Evolutionary conservation across 92 coral and sea anemone species (phyloP).

Genomic region (Zoanthus sansibaricus): DNA sequence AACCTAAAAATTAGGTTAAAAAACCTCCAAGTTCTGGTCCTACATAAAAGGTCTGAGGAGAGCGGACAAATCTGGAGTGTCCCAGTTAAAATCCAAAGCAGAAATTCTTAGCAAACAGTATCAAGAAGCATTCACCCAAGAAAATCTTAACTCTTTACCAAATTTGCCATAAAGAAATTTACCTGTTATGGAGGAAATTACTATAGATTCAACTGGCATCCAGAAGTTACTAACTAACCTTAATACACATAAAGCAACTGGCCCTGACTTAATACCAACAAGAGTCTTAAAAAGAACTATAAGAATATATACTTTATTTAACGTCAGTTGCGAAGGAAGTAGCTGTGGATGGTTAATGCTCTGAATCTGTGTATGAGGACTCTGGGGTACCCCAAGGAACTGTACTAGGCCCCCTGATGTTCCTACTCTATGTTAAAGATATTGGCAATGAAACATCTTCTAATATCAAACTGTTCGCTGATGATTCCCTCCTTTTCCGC

Average conservation of each 20-base stretch:
- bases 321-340: too few species aligned
- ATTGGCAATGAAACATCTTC: too few species aligned
- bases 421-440: too few species aligned
- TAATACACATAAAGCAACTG: constrained; percentile 43
- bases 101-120: constrained; percentile 48
- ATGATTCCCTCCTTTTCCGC: too few species aligned
- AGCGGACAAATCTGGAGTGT: not conserved
- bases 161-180: constrained; percentile 17
- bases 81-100: not conserved
- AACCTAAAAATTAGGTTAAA: too few species aligned
- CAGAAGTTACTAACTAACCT: constrained; percentile 44
- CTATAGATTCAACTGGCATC: constrained; percentile 38
- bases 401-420: too few species aligned
- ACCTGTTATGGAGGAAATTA: constrained; percentile 39
- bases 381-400: too few species aligned
- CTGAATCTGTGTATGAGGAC: too few species aligned
- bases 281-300: constrained; percentile 27
- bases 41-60: not conserved
- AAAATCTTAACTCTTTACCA: constrained; percentile 45
- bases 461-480: too few species aligned
- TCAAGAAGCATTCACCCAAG: constrained; percentile 54
- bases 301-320: too few species aligned
- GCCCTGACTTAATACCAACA: constrained; percentile 34
- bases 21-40: not conserved
- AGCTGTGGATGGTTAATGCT: too few species aligned